Base-by-base conservation (phyloP, 2,888 invertebrate genomes). In the Tetheella fluctuosa region DNA sequence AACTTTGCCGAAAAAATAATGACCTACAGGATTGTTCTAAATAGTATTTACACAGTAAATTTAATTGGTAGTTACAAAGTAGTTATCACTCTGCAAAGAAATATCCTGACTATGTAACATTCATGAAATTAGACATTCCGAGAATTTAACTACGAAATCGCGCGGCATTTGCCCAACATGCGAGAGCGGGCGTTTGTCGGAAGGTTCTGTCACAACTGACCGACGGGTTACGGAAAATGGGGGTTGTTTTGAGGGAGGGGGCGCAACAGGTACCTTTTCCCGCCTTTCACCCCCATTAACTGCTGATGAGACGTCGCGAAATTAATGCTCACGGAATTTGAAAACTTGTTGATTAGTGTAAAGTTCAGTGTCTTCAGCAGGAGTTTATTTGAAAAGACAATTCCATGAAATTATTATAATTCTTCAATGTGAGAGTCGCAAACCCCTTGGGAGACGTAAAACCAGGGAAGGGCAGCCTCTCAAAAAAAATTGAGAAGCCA, bases 241-340 rank as follows among this genome's bases (percentile, higher is more conserved):
- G 61, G 68, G 48, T 63, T 30, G 59, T 34, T 58, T 42, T 28
- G 30, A 59, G 57, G 54, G 60, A 48, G 54, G 64, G 64, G 64
- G 71, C 73, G 80, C 84, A 84, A 84, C 84, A 84, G 76, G 83
- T 83, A 65, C 59, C 64, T 65, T 65, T 72, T 74, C 42, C 56
- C 54, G 48, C 54, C 48, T 65, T 72, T 74, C 42, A 57, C 54
- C 54, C 54, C 48, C 48, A n/a, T 48, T 39, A 17, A 48, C 20
- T 20, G 20, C 7, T 48, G 20, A 48, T 48, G 48, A 48, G 48
- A 48, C 48, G 3, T 20, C 48, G 67, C 75, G 64, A 75, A 75
- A 75, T 75, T 75, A 76, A 75, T 73, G 69, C 65, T 64, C 62
- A 61, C 68, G 65, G 67, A 67, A 62, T 69, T 28, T 28, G 23